Evolutionary conservation across 2,888 invertebrate species (phyloP).

Genomic region (Epistrophe grossulariae): DNA sequence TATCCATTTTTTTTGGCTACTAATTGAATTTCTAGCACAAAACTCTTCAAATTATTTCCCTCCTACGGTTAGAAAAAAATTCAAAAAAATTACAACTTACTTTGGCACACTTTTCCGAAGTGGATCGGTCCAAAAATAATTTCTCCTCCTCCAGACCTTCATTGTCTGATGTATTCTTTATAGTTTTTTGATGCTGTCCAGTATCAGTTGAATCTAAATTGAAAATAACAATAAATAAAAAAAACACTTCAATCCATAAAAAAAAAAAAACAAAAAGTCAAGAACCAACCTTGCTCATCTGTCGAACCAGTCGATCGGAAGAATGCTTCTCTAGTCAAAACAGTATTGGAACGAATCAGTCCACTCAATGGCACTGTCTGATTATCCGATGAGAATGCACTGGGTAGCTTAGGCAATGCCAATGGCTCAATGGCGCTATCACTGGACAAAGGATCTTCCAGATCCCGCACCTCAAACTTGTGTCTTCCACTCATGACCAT

Average conservation of each 20-base stretch:
- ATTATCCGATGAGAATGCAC: slow-evolving; percentile 79
- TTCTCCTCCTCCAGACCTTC: slow-evolving; percentile 88
- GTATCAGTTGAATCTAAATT: slow-evolving; percentile 54
- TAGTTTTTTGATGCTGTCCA: slow-evolving; percentile 58
- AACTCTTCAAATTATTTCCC: not conserved
- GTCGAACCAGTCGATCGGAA: slow-evolving; percentile 70
- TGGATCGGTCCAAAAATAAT: slow-evolving; percentile 87
- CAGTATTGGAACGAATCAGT: slow-evolving; percentile 82
- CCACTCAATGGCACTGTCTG: slow-evolving; percentile 82
- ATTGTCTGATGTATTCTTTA: slow-evolving; percentile 79
- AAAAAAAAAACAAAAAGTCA: not conserved
- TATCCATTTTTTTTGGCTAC: not conserved
- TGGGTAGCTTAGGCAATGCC: slow-evolving; percentile 82
- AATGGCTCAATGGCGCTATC: slow-evolving; percentile 82
- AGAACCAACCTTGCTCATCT: slow-evolving; percentile 65
- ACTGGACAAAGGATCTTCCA: slow-evolving; percentile 84
- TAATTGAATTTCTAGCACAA: not conserved
- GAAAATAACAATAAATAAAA: not conserved
- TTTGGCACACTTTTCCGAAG: slow-evolving; percentile 84
- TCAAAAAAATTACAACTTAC: slow-evolving; percentile 70
- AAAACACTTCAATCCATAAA: not conserved
- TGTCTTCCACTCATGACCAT: slow-evolving; percentile 90
- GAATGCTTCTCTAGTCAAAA: slow-evolving; percentile 80
- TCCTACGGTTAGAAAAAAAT: not conserved
- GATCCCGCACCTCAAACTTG: slow-evolving; percentile 90